Conservation (phyloP, 2,797 vertebrate species). For the Coracias cyanogaster region DNA sequence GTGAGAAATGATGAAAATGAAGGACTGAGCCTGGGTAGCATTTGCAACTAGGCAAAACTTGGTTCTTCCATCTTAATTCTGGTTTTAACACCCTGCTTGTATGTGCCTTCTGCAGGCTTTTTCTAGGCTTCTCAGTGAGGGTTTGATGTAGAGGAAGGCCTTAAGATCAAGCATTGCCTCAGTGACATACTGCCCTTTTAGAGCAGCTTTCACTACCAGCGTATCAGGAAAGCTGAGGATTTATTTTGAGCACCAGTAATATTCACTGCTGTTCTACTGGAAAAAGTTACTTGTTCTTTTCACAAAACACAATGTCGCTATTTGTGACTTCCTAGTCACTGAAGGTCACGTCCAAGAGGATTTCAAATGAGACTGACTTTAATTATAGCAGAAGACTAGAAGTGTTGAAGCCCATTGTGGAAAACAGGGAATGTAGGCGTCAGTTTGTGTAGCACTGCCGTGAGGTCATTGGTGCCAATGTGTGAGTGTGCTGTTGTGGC, state of each 20-base stretch:
- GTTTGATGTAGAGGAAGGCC: background rate
- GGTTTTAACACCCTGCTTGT: background rate
- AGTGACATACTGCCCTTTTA: background rate
- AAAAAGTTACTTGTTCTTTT: background rate
- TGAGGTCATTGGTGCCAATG: background rate
- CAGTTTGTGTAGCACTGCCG: fast-evolving
- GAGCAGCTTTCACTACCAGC: background rate
- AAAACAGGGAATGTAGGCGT: background rate
- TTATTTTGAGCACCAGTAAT: background rate
- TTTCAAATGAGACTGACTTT: background rate
- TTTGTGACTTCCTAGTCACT: background rate
- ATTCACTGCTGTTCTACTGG: background rate
- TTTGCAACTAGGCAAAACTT: background rate
- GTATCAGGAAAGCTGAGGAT: background rate
- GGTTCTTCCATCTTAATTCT: background rate
- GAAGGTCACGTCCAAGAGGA: background rate
- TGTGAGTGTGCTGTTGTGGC: background rate
- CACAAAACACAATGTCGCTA: background rate
- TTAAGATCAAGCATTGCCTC: background rate
- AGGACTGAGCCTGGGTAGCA: background rate
- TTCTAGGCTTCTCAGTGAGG: background rate
- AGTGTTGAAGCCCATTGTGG: background rate
- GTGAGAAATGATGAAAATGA: background rate
- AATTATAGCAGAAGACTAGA: background rate
- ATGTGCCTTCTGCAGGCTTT: background rate